phyloP scores from a whole-genome alignment of 2,888 invertebrate genomes.

The Mimachlamys varia region DNA sequence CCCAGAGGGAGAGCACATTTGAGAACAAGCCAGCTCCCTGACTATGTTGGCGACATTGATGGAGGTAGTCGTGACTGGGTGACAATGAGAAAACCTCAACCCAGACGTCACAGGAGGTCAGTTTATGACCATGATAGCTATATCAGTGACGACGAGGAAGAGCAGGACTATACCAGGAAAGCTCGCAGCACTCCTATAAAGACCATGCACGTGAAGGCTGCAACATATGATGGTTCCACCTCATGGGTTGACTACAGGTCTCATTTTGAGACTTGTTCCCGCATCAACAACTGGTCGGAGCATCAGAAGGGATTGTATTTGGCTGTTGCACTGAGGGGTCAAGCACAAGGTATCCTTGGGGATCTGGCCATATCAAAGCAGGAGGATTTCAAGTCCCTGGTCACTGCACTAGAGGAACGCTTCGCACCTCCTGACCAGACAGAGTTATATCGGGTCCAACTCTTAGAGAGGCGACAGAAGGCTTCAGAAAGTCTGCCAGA shows the following conservation, averaged over 20 bases:
- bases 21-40: no score
- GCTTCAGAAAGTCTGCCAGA: conserved; percentile 39
- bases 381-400: neutral
- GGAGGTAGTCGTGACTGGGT: no score
- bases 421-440: conserved; percentile 46
- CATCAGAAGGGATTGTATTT: conserved; percentile 40
- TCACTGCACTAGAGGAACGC: neutral
- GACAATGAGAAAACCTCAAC: no score
- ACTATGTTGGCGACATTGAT: no score
- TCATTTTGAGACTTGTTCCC: conserved; percentile 46
- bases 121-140: no score
- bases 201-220: conserved; percentile 18
- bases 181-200: no score
- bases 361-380: neutral
- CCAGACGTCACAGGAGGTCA: no score
- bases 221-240: conserved; percentile 45
- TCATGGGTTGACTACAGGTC: conserved; percentile 46
- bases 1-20: no score
- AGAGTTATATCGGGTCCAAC: conserved; percentile 40
- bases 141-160: no score
- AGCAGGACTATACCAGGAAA: no score
- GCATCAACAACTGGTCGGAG: conserved; percentile 43
- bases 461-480: conserved; percentile 39
- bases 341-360: no score
- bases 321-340: conserved; percentile 44